Conservation (phyloP, 2,888 invertebrate genomes). For the Tethea ocularis region DNA sequence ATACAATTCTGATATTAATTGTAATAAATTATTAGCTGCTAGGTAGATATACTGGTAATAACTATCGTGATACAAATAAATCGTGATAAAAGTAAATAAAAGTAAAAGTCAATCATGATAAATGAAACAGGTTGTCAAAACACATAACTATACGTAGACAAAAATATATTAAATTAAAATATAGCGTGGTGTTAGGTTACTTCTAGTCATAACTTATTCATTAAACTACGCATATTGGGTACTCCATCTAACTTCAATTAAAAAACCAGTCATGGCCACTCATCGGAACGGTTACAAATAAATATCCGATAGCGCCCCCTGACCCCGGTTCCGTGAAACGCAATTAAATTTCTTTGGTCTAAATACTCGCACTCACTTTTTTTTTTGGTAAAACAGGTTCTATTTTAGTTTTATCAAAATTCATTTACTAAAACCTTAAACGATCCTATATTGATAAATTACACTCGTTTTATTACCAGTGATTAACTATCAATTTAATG, state of each 20-base stretch:
- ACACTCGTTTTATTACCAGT: conserved; percentile 11
- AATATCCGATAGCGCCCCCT: conserved; percentile 52
- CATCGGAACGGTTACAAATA: conserved; percentile 57
- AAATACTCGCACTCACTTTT: conserved; percentile 46
- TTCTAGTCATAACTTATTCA: conserved; percentile 7
- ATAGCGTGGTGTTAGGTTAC: not conserved
- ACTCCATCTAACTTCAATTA: conserved; percentile 49
- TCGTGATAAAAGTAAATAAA: not conserved
- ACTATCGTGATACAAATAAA: too few species aligned
- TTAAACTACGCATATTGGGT: conserved; percentile 20
- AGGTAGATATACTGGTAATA: too few species aligned
- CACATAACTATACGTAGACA: too few species aligned
- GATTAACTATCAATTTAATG: conserved; percentile 13
- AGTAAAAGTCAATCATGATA: not conserved
- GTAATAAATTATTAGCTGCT: too few species aligned
- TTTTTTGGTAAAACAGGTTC: conserved; percentile 44
- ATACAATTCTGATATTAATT: too few species aligned
- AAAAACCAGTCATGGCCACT: conserved; percentile 56
- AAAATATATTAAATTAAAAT: not conserved
- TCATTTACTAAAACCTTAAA: conserved; percentile 34
- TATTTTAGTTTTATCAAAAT: conserved; percentile 41
- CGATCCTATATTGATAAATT: conserved; percentile 19
- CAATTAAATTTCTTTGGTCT: conserved; percentile 69
- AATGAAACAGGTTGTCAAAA: not conserved
- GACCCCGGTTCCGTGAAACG: conserved; percentile 62